Conservation (phyloP, 2,888 invertebrate species). For the Fissipunctia ypsillon region DNA sequence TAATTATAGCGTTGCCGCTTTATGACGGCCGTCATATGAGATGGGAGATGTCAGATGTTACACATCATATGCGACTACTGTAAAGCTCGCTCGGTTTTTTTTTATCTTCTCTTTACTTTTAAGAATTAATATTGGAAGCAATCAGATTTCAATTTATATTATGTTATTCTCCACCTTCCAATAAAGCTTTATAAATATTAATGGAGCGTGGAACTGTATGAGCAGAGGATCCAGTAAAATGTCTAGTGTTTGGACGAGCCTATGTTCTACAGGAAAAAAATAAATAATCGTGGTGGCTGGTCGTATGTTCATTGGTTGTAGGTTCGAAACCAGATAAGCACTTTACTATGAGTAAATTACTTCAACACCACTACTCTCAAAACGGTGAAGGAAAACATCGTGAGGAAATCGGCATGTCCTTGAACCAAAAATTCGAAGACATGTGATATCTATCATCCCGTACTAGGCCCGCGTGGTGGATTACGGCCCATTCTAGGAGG, state of each 20-base stretch:
- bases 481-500: neutral
- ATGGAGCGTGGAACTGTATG: neutral
- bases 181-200: neutral
- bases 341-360: too few species aligned
- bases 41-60: too few species aligned
- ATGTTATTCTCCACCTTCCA: neutral
- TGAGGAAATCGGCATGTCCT: neutral
- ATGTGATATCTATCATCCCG: neutral
- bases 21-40: too few species aligned
- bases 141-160: neutral
- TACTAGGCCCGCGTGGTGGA: neutral
- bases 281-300: too few species aligned
- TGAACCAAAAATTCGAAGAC: neutral
- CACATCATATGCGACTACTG: too few species aligned
- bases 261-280: neutral
- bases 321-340: too few species aligned
- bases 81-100: neutral
- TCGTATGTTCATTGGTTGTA: too few species aligned
- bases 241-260: neutral
- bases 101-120: neutral
- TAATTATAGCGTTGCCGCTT: too few species aligned
- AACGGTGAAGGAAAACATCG: too few species aligned
- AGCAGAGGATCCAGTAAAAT: neutral
- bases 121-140: neutral
- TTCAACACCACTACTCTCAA: neutral